Percentiles rank a stretch among this genome's conserved stretches.
These are phyloP conservation scores for Garra rufa DNA, from an alignment of 2,113 vertebrate genomes.

Conservation along the genomic window DNA sequence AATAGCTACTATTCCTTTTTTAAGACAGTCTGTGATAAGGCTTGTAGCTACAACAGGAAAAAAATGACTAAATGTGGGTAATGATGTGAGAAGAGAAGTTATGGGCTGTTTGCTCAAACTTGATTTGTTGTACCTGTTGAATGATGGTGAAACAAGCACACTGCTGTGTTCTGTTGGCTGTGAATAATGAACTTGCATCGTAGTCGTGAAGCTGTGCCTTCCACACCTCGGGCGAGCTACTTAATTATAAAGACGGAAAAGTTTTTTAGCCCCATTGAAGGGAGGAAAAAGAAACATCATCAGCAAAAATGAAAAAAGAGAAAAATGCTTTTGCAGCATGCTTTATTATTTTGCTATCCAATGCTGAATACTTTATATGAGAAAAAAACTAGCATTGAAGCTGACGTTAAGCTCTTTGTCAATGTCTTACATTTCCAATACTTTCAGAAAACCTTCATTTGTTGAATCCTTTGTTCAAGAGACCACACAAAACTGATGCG, in stretches of 20 bases:
- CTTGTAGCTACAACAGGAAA: constrained; percentile 28
- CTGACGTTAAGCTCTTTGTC: neutral
- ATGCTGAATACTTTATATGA: constrained; percentile 46
- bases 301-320: constrained; percentile 35
- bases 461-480: neutral
- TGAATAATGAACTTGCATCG: constrained; percentile 40
- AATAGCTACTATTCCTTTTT: neutral
- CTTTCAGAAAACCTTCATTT: constrained; percentile 6
- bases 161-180: neutral
- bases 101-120: constrained; percentile 10
- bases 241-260: constrained; percentile 30
- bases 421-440: neutral
- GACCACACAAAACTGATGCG: constrained; percentile 15
- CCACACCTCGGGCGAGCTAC: neutral
- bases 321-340: constrained; percentile 45
- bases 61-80: constrained; percentile 35
- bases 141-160: constrained; percentile 12
- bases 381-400: neutral
- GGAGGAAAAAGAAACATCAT: constrained; percentile 42
- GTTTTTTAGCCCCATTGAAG: neutral
- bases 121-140: constrained; percentile 42
- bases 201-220: constrained; percentile 6
- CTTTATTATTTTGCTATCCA: constrained; percentile 33
- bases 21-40: constrained; percentile 17
- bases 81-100: constrained; percentile 5